Conservation (phyloP, 2,113 vertebrate species). For the Sus scrofa region T2T-Sscrofa CM000820.6:86252501-86253000, state of each 20-base stretch:
- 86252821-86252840: neutral
- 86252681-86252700: neutral
- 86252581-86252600: neutral
- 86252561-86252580: neutral
- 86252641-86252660: neutral
- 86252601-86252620: neutral
- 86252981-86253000: neutral
- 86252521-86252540: neutral
- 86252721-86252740: neutral
- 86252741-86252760: neutral
- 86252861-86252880: neutral
- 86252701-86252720: neutral
- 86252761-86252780: neutral
- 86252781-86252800: neutral
- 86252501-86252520: neutral
- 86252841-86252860: neutral
- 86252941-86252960: neutral
- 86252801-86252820: slow-evolving; percentile 19
- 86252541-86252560: neutral
- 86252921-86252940: fast-evolving
- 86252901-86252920: fast-evolving
- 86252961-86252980: neutral
- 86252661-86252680: neutral
- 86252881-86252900: neutral
- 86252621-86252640: neutral